Evolutionary conservation across 2,113 vertebrate genomes (phyloP).

Genomic region (Lynx canadensis): DNA sequence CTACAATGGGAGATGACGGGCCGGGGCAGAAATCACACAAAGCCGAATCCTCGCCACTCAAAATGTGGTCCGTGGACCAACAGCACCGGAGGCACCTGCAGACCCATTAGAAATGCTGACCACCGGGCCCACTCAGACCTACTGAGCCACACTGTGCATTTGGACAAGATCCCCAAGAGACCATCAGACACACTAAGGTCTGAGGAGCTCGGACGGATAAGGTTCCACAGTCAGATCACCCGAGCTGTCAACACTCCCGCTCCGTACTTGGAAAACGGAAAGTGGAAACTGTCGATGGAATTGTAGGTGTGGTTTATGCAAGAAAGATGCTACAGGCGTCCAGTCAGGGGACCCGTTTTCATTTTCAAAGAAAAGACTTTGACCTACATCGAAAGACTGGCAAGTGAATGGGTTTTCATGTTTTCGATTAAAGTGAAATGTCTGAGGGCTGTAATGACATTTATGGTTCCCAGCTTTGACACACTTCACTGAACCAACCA

Average conservation of each 20-base stretch:
- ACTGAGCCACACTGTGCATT: neutral
- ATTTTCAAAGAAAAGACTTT: neutral
- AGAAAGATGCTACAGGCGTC: neutral
- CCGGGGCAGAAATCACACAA: neutral
- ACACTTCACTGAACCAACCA: neutral
- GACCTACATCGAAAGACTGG: neutral
- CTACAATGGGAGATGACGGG: neutral
- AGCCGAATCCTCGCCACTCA: too few species aligned
- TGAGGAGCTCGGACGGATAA: neutral
- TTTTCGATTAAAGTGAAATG: neutral
- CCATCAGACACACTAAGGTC: accelerated
- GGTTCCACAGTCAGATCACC: neutral
- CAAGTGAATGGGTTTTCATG: neutral
- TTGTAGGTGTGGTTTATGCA: neutral
- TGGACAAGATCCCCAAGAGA: neutral
- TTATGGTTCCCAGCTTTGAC: neutral
- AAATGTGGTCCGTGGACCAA: neutral
- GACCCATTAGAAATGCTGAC: too few species aligned
- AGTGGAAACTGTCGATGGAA: neutral
- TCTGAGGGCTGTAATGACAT: neutral
- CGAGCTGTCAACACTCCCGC: neutral
- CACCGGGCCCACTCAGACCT: too few species aligned
- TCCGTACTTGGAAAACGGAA: neutral
- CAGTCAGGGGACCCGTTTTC: neutral
- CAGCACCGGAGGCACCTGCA: too few species aligned